A percentile compares a stretch with the other conserved stretches of the same genome.
These are phyloP conservation scores for Eidolon dupreanum DNA, from an alignment of 2,797 vertebrate species.

Conservation along the genomic window DNA sequence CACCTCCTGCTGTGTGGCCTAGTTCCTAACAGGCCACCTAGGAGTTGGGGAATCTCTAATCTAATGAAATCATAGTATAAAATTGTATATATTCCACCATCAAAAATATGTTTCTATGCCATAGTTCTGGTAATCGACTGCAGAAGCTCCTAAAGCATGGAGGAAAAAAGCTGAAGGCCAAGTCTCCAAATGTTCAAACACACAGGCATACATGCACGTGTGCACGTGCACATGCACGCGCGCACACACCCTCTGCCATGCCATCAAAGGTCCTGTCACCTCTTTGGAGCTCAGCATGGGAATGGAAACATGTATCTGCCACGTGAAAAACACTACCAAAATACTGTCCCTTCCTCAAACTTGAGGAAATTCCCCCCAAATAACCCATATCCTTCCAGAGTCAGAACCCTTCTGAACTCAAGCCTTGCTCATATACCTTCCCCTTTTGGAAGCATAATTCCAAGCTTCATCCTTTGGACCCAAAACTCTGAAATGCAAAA, in stretches of 20 bases:
- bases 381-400: not conserved
- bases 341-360: not conserved
- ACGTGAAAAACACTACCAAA: not conserved
- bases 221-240: not conserved
- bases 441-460: not conserved
- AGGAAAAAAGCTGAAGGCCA: not conserved
- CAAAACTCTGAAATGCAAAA: not conserved
- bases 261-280: not conserved
- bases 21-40: no score
- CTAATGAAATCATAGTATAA: not conserved
- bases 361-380: not conserved
- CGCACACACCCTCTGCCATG: not conserved
- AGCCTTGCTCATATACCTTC: not conserved
- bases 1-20: no score
- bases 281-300: not conserved
- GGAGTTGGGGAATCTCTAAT: no score
- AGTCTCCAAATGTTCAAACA: not conserved
- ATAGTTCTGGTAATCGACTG: not conserved
- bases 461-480: not conserved
- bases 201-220: not conserved
- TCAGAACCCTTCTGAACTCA: not conserved
- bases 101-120: not conserved
- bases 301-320: not conserved
- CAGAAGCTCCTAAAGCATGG: not conserved
- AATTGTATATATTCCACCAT: not conserved